These are phyloP conservation scores for Phoxinus dragarum DNA, from an alignment of 2,797 vertebrate species.

Conservation along the genomic window DNA sequence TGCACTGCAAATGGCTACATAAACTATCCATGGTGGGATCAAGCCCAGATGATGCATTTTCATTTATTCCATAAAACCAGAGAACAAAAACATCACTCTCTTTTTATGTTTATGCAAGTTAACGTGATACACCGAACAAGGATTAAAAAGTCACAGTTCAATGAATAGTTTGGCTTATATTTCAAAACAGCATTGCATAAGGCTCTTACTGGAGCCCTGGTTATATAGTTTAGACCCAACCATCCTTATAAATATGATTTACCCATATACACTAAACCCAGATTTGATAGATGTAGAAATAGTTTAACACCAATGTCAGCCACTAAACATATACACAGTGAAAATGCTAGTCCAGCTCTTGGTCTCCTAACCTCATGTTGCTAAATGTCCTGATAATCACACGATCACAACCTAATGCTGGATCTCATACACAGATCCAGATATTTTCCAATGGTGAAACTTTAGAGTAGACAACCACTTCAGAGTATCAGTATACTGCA, in stretches of 20 bases:
- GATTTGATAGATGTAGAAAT: constrained; percentile 1
- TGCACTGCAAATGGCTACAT: constrained; percentile 32
- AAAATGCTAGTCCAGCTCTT: constrained; percentile 16
- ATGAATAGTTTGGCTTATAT: constrained; percentile 13
- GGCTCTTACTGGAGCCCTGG: not conserved
- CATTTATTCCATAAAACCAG: constrained; percentile 70
- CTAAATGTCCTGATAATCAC: constrained; percentile 62
- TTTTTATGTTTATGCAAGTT: constrained; percentile 73
- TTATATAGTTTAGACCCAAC: not conserved
- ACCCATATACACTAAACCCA: constrained; percentile 17
- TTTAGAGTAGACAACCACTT: constrained; percentile 32
- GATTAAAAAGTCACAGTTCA: not conserved
- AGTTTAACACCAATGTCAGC: constrained; percentile 22
- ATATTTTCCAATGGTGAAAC: constrained; percentile 50
- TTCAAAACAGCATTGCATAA: not conserved
- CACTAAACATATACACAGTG: constrained; percentile 24
- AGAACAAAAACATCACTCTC: constrained; percentile 64
- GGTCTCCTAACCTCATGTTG: not conserved
- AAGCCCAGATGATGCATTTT: constrained; percentile 59
- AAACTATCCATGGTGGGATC: constrained; percentile 56
- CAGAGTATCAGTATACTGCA: constrained; percentile 29
- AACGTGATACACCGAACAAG: constrained; percentile 76
- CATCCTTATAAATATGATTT: not conserved
- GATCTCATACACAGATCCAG: constrained; percentile 17
- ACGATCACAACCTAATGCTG: constrained; percentile 43